Evolutionary conservation across 2,888 invertebrate species (phyloP).

Genomic region (Cephus pulcher): DNA sequence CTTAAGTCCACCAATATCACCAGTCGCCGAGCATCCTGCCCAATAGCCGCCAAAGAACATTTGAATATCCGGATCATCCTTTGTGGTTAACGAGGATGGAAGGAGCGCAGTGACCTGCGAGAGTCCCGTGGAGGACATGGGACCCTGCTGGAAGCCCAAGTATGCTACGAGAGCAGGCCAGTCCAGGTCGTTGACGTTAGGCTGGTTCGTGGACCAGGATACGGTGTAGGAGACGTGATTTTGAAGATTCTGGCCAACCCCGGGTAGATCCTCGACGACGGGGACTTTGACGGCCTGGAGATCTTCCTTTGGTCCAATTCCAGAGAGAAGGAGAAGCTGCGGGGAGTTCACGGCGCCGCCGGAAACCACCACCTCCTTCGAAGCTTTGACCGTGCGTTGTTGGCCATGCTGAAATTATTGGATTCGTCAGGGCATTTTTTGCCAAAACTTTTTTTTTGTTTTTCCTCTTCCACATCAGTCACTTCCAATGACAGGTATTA

Average conservation of each 20-base stretch:
- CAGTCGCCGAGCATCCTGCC: constrained; percentile 71
- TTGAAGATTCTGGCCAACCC: constrained; percentile 77
- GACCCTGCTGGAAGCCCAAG: constrained; percentile 72
- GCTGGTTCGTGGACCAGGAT: constrained; percentile 69
- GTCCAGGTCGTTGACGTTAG: constrained; percentile 70
- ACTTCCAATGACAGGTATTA: too few relatives aligned
- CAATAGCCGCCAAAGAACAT: constrained; percentile 76
- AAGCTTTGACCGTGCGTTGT: constrained; percentile 40
- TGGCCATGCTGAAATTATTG: constrained; percentile 44
- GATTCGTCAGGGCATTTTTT: too few relatives aligned
- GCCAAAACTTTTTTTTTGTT: too few relatives aligned
- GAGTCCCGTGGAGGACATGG: constrained; percentile 75
- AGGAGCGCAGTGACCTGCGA: constrained; percentile 77
- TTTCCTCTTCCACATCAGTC: too few relatives aligned
- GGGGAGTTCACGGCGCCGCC: constrained; percentile 77
- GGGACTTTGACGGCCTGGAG: constrained; percentile 72
- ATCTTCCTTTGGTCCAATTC: constrained; percentile 74
- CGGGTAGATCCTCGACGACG: constrained; percentile 73
- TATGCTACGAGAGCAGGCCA: constrained; percentile 76
- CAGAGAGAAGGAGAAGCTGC: constrained; percentile 75
- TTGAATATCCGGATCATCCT: constrained; percentile 74
- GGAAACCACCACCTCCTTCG: constrained; percentile 70
- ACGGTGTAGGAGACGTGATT: constrained; percentile 76
- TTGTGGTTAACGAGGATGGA: constrained; percentile 72
- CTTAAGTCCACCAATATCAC: constrained; percentile 64